Evolutionary conservation across 2,797 vertebrate genomes (phyloP).

Genomic region (Galaxias olidus): DNA sequence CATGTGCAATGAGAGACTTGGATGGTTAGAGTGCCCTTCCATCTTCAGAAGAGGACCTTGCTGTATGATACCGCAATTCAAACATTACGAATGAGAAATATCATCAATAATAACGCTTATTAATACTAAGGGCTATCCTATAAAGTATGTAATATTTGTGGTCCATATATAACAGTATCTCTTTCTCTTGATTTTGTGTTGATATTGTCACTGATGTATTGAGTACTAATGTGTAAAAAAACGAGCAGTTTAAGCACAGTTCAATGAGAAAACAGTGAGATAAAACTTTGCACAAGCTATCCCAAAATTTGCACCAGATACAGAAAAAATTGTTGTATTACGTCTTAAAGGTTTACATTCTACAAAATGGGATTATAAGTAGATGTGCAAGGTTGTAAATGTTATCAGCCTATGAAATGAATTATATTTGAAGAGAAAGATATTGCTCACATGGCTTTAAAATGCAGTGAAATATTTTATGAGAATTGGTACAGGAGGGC

Average conservation of each 20-base stretch:
- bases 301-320: slow-evolving; percentile 72
- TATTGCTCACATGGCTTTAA: background rate
- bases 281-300: slow-evolving; percentile 73
- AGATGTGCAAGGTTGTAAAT: slow-evolving; percentile 32
- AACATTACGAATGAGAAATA: slow-evolving; percentile 59
- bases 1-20: slow-evolving; percentile 50
- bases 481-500: slow-evolving; percentile 35
- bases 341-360: slow-evolving; percentile 71
- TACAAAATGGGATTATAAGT: slow-evolving; percentile 38
- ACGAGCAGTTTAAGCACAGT: slow-evolving; percentile 36
- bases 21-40: slow-evolving; percentile 63
- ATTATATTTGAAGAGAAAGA: slow-evolving; percentile 31
- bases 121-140: slow-evolving; percentile 86
- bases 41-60: slow-evolving; percentile 65
- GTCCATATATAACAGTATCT: slow-evolving; percentile 78
- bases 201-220: slow-evolving; percentile 77
- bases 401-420: slow-evolving; percentile 49
- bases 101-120: slow-evolving; percentile 77
- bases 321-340: slow-evolving; percentile 51
- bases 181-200: slow-evolving; percentile 80
- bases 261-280: slow-evolving; percentile 63
- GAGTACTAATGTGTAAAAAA: slow-evolving; percentile 66
- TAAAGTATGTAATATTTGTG: slow-evolving; percentile 81
- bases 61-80: slow-evolving; percentile 75
- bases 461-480: slow-evolving; percentile 31